phyloP scores from a whole-genome alignment of 1,140 invertebrate genomes.

The Lamellibrachia luymesi region DNA sequence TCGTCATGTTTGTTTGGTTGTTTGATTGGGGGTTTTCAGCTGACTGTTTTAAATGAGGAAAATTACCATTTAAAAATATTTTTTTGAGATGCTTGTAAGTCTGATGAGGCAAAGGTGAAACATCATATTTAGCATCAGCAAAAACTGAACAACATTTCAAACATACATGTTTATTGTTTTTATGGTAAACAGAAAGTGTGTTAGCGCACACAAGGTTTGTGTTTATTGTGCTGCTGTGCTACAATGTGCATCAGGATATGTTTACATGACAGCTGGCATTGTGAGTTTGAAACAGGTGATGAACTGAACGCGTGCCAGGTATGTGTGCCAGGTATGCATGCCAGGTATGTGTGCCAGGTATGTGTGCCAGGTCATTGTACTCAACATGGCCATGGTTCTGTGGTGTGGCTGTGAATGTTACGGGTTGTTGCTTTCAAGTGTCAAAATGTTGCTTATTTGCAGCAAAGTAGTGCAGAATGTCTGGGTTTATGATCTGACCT shows the following conservation, averaged over 20 bases:
- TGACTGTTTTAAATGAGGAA: not conserved
- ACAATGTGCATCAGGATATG: not conserved
- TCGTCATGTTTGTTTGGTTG: not conserved
- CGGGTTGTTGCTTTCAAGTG: not conserved
- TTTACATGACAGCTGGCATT: not conserved
- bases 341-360: not conserved
- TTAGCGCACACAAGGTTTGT: not conserved
- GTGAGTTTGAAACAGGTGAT: not conserved
- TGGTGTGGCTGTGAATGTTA: not conserved
- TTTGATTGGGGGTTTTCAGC: not conserved
- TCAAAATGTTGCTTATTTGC: not conserved
- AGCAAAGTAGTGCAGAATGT: not conserved
- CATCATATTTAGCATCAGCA: no score
- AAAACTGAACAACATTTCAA: no score
- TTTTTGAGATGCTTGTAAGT: no score
- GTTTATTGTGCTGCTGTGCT: not conserved
- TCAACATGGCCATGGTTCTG: not conserved
- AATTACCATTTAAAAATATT: no score
- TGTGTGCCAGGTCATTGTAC: no score
- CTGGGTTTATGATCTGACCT: not conserved
- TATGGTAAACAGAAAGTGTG: not conserved
- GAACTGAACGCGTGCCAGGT: not conserved
- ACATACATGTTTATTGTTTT: no score
- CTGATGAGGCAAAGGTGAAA: no score
- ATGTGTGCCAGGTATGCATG: no score